Percentiles rank a stretch among this genome's conserved stretches.
phyloP scores from a whole-genome alignment of 2,888 invertebrate species.

The Selenia dentaria region DNA sequence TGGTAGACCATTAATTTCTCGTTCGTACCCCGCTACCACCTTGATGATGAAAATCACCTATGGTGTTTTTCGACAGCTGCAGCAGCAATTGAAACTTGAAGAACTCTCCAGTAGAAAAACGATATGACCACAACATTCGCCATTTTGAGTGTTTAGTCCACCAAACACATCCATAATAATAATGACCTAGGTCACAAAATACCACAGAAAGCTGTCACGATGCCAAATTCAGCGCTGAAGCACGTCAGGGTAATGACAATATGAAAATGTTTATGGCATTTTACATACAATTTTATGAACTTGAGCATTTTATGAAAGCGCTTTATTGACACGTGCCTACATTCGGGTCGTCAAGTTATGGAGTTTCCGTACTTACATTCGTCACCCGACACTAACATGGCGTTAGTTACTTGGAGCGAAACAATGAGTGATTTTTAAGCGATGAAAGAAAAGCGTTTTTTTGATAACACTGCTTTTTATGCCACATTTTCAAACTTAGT shows the following conservation, averaged over 20 bases:
- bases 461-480: too few species aligned
- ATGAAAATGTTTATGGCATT: constrained; percentile 30
- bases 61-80: too few species aligned
- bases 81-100: too few species aligned
- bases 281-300: constrained; percentile 22
- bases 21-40: too few species aligned
- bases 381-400: constrained; percentile 9
- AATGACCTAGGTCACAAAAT: too few species aligned
- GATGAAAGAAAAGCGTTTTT: constrained; percentile 5
- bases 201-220: neutral
- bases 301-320: constrained; percentile 22
- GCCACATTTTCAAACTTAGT: too few species aligned
- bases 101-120: too few species aligned
- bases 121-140: too few species aligned
- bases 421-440: constrained; percentile 2
- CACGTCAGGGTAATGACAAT: constrained; percentile 19
- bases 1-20: too few species aligned
- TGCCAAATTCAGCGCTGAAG: constrained; percentile 4
- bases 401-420: constrained; percentile 22
- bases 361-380: constrained; percentile 19
- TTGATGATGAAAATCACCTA: too few species aligned
- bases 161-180: too few species aligned
- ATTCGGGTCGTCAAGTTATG: neutral
- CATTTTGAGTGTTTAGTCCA: too few species aligned
- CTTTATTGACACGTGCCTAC: constrained; percentile 25